Evolutionary conservation across 2,113 vertebrate genomes (phyloP), one percentile per base, ranked within the genome.

Genomic region (Mastomys natalensis): DNA sequence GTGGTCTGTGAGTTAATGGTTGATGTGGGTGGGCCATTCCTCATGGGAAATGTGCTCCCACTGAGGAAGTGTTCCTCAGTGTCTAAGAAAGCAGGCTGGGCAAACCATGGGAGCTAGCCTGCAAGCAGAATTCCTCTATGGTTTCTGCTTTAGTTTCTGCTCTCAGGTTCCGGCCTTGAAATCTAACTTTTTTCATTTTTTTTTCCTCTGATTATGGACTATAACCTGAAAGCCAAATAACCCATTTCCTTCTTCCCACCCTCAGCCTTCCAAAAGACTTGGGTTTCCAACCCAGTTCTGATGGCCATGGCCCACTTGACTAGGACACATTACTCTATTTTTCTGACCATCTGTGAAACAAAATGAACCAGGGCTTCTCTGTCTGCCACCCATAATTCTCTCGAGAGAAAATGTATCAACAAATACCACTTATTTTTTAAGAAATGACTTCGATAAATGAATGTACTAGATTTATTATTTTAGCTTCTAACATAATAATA

Each of bases 241-340:
- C 55, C 11, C 11, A 58, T 40, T 37, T 31, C 51, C 34, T 81
- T 82, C 21, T 34, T 55, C 17, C 31, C 34, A 13, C 15, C 29
- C 16, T 34, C 15, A 78, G 26, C 17, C 29, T 29, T 17, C 86
- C 22, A 89, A 66, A 96, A 81, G 93, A 85, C 3, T 16, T 92
- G 43, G 12, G 55, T 78, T 91, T 68, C 78, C 72, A 7, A 37
- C 74, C 68, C 48, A 15, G 88, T 82, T 89, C 51, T 91, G 87
- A 91, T 70, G n/a, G 73, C 66, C 22, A 37, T 48, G 58, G 29
- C 7, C 8, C 66, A 73, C 10, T 22, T 84, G 64, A 87, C 51
- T 87, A 93, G 70, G 22, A 89, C 87, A 91, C 91, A 40, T 40
- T n/a, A 55, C n/a, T 95, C 94, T 70, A 62, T 37, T 24, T 24